Evolutionary conservation across 2,888 invertebrate genomes (phyloP).

Genomic region (Dasysyrphus albostriatus): DNA sequence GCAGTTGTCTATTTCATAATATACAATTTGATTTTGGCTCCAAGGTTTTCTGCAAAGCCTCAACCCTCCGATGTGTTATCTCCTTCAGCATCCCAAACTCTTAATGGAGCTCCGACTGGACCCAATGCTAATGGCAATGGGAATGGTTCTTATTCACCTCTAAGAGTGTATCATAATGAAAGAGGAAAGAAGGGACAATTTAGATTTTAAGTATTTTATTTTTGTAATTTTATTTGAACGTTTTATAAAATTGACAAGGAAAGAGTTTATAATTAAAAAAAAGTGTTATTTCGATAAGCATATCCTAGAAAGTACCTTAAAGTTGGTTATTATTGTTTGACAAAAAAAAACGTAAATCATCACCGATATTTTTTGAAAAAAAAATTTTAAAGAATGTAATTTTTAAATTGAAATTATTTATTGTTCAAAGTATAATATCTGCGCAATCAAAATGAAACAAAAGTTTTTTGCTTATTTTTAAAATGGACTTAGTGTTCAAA

Average conservation of each 20-base stretch:
- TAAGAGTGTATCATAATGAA: constrained; percentile 92
- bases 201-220: constrained; percentile 86
- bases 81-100: constrained; percentile 85
- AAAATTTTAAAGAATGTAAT: not conserved
- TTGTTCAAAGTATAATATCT: constrained; percentile 15
- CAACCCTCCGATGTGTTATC: constrained; percentile 85
- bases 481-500: constrained; percentile 40
- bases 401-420: constrained; percentile 15
- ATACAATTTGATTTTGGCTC: constrained; percentile 90
- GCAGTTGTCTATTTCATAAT: constrained; percentile 89
- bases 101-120: constrained; percentile 77
- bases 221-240: constrained; percentile 19
- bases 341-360: not conserved
- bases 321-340: constrained; percentile 41
- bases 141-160: constrained; percentile 90
- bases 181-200: constrained; percentile 92
- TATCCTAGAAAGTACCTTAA: constrained; percentile 58
- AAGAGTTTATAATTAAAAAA: constrained; percentile 47
- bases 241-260: constrained; percentile 47
- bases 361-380: constrained; percentile 16
- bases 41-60: constrained; percentile 88
- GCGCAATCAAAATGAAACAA: constrained; percentile 34
- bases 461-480: constrained; percentile 18
- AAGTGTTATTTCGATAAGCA: constrained; percentile 54
- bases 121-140: constrained; percentile 76